A percentile compares a stretch with the other conserved stretches of the same genome.
These are phyloP conservation scores for Ceuthmochares aereus DNA, from an alignment of 2,113 vertebrate genomes.

Conservation along the genomic window DNA sequence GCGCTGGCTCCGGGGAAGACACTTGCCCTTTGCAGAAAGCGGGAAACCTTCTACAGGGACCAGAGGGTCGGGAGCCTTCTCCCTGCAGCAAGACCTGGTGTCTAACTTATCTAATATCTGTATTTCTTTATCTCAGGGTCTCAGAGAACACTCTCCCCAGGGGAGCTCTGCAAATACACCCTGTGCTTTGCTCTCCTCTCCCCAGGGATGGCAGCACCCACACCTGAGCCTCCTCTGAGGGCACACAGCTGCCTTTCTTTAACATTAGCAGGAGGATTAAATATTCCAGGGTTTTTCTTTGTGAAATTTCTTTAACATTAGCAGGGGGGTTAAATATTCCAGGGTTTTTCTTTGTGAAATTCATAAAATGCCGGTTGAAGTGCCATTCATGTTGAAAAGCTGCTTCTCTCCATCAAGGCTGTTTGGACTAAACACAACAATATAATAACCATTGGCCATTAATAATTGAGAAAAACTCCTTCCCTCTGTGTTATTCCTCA, in stretches of 20 bases:
- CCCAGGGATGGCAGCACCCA: neutral
- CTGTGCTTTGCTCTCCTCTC: neutral
- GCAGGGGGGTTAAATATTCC: neutral
- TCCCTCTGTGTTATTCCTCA: conserved; percentile 16
- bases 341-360: neutral
- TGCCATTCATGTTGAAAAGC: neutral
- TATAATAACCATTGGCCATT: conserved; percentile 5
- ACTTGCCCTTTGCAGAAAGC: neutral
- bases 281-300: neutral
- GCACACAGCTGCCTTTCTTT: neutral
- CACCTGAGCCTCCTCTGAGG: fast-evolving
- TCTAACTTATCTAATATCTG: fast-evolving
- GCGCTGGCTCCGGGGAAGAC: neutral
- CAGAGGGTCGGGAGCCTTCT: neutral
- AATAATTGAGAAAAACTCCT: conserved; percentile 43
- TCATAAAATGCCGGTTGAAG: neutral
- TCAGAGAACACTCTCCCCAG: neutral
- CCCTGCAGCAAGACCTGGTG: neutral
- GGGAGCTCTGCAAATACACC: neutral
- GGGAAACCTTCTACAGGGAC: fast-evolving
- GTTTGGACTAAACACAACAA: neutral
- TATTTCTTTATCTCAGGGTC: neutral
- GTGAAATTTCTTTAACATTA: neutral
- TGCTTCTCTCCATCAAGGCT: conserved; percentile 9
- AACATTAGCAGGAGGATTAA: neutral